Base-by-base conservation (phyloP, 2,113 vertebrate species). In the Chaetorhynchus papuensis region DNA sequence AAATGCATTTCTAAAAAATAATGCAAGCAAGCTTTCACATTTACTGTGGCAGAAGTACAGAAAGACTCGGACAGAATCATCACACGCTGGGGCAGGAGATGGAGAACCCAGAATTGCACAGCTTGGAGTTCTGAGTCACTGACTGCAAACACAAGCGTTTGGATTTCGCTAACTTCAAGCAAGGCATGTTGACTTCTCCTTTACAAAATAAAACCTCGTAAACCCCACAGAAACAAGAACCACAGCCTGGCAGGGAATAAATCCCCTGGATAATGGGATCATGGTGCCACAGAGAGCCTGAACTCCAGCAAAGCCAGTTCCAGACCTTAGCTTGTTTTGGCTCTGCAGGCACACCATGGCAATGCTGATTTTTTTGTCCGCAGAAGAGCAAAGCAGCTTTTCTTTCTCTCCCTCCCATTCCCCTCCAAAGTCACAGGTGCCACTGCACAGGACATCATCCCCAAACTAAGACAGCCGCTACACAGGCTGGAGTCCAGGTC, bases 1-100 rank as follows among this genome's bases (percentile, higher is more conserved):
- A 98, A 97, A 98, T 96, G 97, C 97, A 97, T 98, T 98, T 98
- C 97, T 98, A 98, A 96, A 97, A 97, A 96, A 96, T 56, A 98
- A 98, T 76, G 97, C 97, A 98, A 98, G 97, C 97, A 98, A 98
- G 97, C 93, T 93, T 97, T 97, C 97, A 97, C 97, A 98, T 98
- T 97, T 95, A 98, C 94, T 96, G 97, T 97, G 91, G 97, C 96
- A 97, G 96, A 96, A 96, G 96, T 81, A 98, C 90, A 96, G 97
- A 97, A 75, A 94, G 96, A 96, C 97, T 47, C 8, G 45, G 93
- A 96, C 72, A 98, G 95, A 96, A 95, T 77, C 96, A 95, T 68
- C 96, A 96, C 97, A 74, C 28, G 15, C 68, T 84, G 94, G 94
- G 98, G 82, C 2, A 9, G 71, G 86, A 93, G 90, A 66, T 86